Evolutionary conservation across 1,140 invertebrate species (phyloP).

Genomic region (Goniozus legneri): DNA sequence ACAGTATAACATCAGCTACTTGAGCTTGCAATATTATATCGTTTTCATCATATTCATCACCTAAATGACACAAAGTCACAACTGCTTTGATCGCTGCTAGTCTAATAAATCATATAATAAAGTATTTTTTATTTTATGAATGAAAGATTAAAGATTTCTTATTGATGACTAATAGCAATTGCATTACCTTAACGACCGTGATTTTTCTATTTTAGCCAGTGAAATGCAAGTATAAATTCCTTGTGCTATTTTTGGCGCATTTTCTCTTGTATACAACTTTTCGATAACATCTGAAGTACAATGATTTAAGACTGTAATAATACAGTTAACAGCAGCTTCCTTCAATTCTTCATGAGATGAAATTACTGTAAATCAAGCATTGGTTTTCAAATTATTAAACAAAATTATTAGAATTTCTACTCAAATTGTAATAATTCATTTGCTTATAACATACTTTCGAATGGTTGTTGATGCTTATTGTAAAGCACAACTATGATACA

Average conservation of each 20-base stretch:
- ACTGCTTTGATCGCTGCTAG: constrained; percentile 58
- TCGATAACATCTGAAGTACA: constrained; percentile 49
- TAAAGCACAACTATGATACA: constrained; percentile 55
- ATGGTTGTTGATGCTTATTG: constrained; percentile 46
- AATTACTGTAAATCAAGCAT: constrained; percentile 41
- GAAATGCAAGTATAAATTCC: constrained; percentile 59
- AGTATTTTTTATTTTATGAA: constrained; percentile 13
- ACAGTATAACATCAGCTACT: constrained; percentile 58
- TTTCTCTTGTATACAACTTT: constrained; percentile 52
- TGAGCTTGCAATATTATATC: constrained; percentile 47
- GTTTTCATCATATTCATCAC: constrained; percentile 44
- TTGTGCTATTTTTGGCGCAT: constrained; percentile 57
- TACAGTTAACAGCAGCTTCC: constrained; percentile 54
- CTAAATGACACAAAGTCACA: constrained; percentile 57
- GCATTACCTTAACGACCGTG: constrained; percentile 55
- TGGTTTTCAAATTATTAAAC: constrained; percentile 34
- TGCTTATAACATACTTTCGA: constrained; percentile 42
- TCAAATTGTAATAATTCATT: constrained; percentile 12
- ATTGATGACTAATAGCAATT: constrained; percentile 3
- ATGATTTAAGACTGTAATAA: constrained; percentile 52
- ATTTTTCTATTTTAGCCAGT: constrained; percentile 60
- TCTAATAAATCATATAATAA: constrained; percentile 34
- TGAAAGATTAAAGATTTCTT: constrained; percentile 10
- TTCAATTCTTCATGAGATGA: constrained; percentile 60
- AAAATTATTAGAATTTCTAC: constrained; percentile 10